phyloP scores from a whole-genome alignment of 1,140 invertebrate species.

The Drosophila leontia region DNA sequence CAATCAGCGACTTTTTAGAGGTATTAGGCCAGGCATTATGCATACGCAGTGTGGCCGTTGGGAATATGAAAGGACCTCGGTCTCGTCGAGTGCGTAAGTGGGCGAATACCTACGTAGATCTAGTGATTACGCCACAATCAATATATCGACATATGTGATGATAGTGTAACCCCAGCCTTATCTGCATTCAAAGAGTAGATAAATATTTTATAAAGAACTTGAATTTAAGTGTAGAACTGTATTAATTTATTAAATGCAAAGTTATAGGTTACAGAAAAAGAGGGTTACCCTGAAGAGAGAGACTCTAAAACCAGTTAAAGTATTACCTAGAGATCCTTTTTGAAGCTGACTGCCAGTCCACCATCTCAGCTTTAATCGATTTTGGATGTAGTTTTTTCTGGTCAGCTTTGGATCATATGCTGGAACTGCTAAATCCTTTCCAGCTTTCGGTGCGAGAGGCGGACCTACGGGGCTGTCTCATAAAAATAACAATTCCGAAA shows the following conservation, averaged over 20 bases:
- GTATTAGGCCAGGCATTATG: constrained; percentile 64
- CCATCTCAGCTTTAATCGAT: constrained; percentile 18
- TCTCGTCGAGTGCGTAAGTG: constrained; percentile 14
- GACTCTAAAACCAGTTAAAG: too few species aligned
- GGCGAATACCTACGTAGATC: constrained; percentile 16
- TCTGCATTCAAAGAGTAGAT: constrained; percentile 13
- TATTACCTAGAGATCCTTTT: not conserved
- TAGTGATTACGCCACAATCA: constrained; percentile 32
- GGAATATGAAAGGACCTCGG: constrained; percentile 23
- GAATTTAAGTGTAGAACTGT: not conserved
- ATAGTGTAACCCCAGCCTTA: not conserved
- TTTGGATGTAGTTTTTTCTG: constrained; percentile 7
- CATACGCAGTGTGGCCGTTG: constrained; percentile 54
- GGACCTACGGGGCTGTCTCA: constrained; percentile 21
- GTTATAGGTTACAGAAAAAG: not conserved
- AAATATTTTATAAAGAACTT: not conserved
- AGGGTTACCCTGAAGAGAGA: not conserved
- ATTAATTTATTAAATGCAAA: too few species aligned
- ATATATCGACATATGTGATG: constrained; percentile 42
- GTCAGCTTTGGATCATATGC: not conserved
- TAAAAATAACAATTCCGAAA: constrained; percentile 74
- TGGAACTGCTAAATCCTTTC: constrained; percentile 34
- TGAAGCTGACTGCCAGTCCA: not conserved
- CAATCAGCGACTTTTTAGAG: constrained; percentile 68
- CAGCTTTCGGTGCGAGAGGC: not conserved